Evolutionary conservation across 2,888 invertebrate genomes (phyloP).

Genomic region (Zele albiditarsus): DNA sequence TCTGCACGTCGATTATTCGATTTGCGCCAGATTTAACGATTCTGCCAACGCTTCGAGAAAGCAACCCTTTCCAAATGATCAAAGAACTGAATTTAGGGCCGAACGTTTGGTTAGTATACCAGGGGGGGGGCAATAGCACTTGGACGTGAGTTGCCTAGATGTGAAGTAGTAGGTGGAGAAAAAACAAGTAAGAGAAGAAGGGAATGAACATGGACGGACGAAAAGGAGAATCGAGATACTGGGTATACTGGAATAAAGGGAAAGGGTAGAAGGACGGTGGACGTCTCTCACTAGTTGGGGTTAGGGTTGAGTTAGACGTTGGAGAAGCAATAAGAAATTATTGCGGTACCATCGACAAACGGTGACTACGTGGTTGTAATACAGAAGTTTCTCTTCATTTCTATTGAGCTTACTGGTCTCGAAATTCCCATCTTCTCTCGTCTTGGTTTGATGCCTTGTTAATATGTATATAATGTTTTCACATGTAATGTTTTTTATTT

Average conservation of each 20-base stretch:
- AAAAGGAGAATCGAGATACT: constrained; percentile 40
- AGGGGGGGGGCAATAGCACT: constrained; percentile 48
- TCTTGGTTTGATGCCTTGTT: constrained; percentile 49
- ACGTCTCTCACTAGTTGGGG: constrained; percentile 53
- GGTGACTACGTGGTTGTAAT: constrained; percentile 72
- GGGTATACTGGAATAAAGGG: constrained; percentile 48
- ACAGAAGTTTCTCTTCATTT: constrained; percentile 61
- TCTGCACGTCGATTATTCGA: constrained; percentile 52
- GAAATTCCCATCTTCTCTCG: constrained; percentile 49
- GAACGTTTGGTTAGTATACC: constrained; percentile 40
- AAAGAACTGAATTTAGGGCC: constrained; percentile 38
- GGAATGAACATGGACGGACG: constrained; percentile 49
- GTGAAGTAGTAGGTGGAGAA: constrained; percentile 48
- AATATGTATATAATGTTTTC: constrained; percentile 50
- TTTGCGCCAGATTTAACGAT: constrained; percentile 59
- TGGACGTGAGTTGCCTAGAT: constrained; percentile 50
- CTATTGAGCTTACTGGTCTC: constrained; percentile 46
- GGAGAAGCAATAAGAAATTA: constrained; percentile 73
- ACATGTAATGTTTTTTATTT: constrained; percentile 30
- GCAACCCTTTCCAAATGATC: constrained; percentile 49
- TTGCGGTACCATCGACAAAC: constrained; percentile 73
- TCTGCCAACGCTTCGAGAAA: constrained; percentile 42
- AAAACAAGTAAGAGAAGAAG: constrained; percentile 42
- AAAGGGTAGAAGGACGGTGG: constrained; percentile 53
- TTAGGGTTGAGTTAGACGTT: constrained; percentile 59